Evolutionary conservation across 2,888 invertebrate species (phyloP).

Genomic region (Tolmerus cingulatus): DNA sequence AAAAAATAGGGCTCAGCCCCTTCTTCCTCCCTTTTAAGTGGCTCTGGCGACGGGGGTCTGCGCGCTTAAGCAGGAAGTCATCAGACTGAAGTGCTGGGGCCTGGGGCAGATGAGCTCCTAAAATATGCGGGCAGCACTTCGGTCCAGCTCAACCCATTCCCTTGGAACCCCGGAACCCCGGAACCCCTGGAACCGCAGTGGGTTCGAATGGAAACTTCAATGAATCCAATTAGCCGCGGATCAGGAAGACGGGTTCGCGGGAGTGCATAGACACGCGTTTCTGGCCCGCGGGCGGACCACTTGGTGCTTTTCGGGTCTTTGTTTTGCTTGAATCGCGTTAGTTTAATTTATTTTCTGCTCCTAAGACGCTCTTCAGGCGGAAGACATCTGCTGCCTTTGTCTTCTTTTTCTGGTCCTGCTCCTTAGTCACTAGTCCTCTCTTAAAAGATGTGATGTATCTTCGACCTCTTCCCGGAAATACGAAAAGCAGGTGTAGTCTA

Average conservation of each 20-base stretch:
- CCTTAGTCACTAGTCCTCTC: background rate
- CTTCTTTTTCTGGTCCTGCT: background rate
- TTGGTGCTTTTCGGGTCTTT: background rate
- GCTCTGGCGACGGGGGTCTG: conserved; percentile 23
- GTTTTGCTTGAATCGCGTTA: background rate
- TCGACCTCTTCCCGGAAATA: background rate
- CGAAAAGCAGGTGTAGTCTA: background rate
- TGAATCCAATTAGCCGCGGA: conserved; percentile 7
- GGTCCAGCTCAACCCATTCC: background rate
- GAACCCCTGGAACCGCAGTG: background rate
- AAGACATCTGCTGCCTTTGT: background rate
- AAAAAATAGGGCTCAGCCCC: conserved; percentile 1
- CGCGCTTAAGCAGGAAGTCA: conserved; percentile 28
- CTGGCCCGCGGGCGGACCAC: background rate
- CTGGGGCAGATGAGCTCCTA: conserved; percentile 15
- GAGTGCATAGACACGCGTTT: background rate
- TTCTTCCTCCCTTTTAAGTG: conserved; percentile 10
- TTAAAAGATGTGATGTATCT: background rate
- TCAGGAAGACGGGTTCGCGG: background rate
- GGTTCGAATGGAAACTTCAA: background rate
- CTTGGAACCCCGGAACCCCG: background rate
- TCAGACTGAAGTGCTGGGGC: background rate
- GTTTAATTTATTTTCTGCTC: background rate
- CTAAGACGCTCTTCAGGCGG: background rate
- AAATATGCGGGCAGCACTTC: conserved; percentile 7